Conservation (phyloP, 2,797 vertebrate species). For the Hyperoplus immaculatus region DNA sequence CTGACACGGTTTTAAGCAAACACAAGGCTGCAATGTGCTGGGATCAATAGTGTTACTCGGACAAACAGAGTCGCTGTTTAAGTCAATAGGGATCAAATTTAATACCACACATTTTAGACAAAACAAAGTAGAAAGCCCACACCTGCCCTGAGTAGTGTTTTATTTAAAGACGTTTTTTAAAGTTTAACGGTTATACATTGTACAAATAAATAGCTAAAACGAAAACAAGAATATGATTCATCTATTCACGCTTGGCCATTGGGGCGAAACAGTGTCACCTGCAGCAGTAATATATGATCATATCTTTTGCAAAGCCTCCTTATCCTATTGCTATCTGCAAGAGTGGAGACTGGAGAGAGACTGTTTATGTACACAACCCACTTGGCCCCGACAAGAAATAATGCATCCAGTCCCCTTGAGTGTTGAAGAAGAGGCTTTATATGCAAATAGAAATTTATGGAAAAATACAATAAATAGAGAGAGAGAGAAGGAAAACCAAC, state of each 20-base stretch:
- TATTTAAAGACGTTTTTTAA: background rate
- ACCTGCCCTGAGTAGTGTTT: background rate
- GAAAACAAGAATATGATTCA: background rate
- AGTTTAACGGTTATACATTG: background rate
- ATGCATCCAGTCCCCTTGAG: conserved; percentile 23
- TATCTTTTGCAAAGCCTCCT: conserved; percentile 33
- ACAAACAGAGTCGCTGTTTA: conserved; percentile 2
- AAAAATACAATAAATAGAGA: conserved; percentile 16
- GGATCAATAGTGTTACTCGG: conserved; percentile 3
- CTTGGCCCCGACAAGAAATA: conserved; percentile 18
- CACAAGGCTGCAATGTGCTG: background rate
- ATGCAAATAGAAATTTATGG: conserved; percentile 37
- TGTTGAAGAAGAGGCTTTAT: conserved; percentile 31
- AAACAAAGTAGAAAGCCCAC: background rate
- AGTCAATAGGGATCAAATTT: conserved; percentile 22
- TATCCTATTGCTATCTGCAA: conserved; percentile 25
- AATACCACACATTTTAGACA: conserved; percentile 4
- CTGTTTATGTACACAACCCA: conserved; percentile 27
- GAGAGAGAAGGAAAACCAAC: conserved; percentile 6
- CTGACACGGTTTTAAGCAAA: conserved; percentile 9
- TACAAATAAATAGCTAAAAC: conserved; percentile 3
- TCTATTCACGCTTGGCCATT: conserved; percentile 3
- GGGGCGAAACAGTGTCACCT: conserved; percentile 27
- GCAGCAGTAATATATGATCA: conserved; percentile 47
- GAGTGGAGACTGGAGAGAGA: conserved; percentile 1